Percentiles rank a stretch among this genome's conserved stretches.
These are phyloP conservation scores for Euwallacea similis DNA, from an alignment of 1,140 invertebrate genomes.

Conservation along the genomic window DNA sequence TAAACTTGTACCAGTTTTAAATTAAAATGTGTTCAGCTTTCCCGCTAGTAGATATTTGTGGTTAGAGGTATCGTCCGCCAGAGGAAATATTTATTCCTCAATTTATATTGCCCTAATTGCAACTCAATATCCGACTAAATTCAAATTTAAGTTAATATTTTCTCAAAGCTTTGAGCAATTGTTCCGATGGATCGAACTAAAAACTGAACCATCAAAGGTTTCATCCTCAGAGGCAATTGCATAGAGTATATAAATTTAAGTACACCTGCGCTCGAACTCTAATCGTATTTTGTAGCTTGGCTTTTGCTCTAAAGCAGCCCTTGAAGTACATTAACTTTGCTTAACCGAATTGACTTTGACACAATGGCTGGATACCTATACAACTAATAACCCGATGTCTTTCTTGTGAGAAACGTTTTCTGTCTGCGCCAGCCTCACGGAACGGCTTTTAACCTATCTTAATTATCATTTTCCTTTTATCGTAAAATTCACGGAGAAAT, in stretches of 20 bases:
- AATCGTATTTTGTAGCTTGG: conserved; percentile 28
- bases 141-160: neutral
- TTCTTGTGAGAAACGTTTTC: conserved; percentile 21
- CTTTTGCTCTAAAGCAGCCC: conserved; percentile 20
- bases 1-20: conserved; percentile 38
- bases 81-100: conserved; percentile 13
- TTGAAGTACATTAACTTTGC: conserved; percentile 19
- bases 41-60: conserved; percentile 13
- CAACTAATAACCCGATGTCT: conserved; percentile 21
- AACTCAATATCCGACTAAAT: conserved; percentile 1
- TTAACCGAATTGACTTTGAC: conserved; percentile 24
- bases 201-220: no score
- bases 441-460: conserved; percentile 24
- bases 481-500: conserved; percentile 7
- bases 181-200: no score
- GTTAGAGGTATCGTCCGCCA: neutral
- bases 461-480: conserved; percentile 21
- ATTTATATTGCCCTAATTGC: neutral
- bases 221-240: conserved; percentile 11
- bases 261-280: conserved; percentile 18
- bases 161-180: no score
- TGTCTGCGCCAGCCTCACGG: neutral
- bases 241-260: conserved; percentile 16
- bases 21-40: conserved; percentile 34
- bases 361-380: conserved; percentile 30